A percentile compares a stretch with the other conserved stretches of the same genome.
Evolutionary conservation across 1,140 invertebrate species (phyloP).

Genomic region (Orius laevigatus): DNA sequence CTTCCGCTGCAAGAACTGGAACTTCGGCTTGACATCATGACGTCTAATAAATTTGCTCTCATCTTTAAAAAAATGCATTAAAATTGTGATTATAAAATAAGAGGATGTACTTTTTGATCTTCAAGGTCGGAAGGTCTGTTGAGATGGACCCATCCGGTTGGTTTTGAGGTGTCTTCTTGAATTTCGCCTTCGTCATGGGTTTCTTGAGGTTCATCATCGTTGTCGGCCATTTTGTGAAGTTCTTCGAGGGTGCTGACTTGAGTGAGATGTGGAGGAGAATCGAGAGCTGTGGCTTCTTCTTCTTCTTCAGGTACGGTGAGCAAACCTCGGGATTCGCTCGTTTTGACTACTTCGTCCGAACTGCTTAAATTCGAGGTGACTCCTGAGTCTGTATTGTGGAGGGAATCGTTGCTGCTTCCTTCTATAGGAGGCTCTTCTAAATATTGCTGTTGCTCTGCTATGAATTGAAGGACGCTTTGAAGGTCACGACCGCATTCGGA

Average conservation of each 20-base stretch:
- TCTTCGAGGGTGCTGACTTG: conserved; percentile 30
- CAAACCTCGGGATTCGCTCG: conserved; percentile 24
- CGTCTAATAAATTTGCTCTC: conserved; percentile 52
- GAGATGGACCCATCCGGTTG: conserved; percentile 60
- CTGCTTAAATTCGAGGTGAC: neutral
- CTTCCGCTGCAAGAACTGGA: conserved; percentile 33
- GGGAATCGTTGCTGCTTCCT: conserved; percentile 5
- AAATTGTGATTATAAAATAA: neutral
- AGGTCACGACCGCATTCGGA: conserved; percentile 24
- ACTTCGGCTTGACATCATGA: conserved; percentile 53
- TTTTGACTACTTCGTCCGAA: conserved; percentile 14
- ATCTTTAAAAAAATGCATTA: conserved; percentile 32
- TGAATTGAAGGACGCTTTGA: conserved; percentile 54
- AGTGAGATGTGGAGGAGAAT: conserved; percentile 2
- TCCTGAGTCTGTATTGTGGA: conserved; percentile 2
- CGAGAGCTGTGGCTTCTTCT: conserved; percentile 17
- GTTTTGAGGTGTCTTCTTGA: conserved; percentile 31
- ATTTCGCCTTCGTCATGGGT: conserved; percentile 21
- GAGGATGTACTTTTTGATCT: neutral
- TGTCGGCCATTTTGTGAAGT: conserved; percentile 41
- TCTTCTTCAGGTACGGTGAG: conserved; percentile 46
- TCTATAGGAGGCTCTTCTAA: neutral
- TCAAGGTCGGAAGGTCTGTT: conserved; percentile 34
- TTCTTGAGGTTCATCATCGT: conserved; percentile 10
- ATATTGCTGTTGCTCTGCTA: conserved; percentile 45